These are phyloP conservation scores for Hymenopus coronatus DNA, from an alignment of 2,888 invertebrate species.

Conservation along the genomic window DNA sequence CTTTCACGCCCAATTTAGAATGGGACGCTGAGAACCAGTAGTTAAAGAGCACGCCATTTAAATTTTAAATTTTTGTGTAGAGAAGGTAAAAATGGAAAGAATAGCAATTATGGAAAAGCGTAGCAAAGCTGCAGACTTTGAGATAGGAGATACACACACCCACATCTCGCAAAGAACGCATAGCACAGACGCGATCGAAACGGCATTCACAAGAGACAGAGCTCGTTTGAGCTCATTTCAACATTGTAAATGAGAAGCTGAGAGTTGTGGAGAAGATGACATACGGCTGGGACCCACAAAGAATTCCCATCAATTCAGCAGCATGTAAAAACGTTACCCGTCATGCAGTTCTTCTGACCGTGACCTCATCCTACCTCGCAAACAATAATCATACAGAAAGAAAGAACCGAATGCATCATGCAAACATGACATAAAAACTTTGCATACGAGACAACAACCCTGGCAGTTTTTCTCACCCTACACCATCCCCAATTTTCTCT, in stretches of 20 bases:
- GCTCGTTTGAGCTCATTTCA: not conserved
- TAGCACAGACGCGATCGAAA: not conserved
- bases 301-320: not conserved
- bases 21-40: no score
- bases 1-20: no score
- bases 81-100: no score
- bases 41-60: no score
- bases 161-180: not conserved
- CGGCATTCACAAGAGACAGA: not conserved
- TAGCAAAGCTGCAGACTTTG: not conserved
- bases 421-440: slow-evolving; percentile 22
- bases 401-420: slow-evolving; percentile 1
- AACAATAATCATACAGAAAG: slow-evolving; percentile 11
- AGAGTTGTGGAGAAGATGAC: not conserved
- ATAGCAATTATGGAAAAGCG: no score
- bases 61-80: no score
- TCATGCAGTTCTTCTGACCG: not conserved
- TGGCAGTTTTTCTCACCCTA: slow-evolving; percentile 13
- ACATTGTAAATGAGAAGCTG: not conserved
- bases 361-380: not conserved
- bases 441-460: slow-evolving; percentile 17
- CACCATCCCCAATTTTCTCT: slow-evolving; percentile 18
- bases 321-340: slow-evolving; percentile 4
- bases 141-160: no score
- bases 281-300: not conserved